Percentiles rank a stretch among this genome's conserved stretches.
Conservation (phyloP, 1,140 invertebrate species). For the Cherax destructor region DNA sequence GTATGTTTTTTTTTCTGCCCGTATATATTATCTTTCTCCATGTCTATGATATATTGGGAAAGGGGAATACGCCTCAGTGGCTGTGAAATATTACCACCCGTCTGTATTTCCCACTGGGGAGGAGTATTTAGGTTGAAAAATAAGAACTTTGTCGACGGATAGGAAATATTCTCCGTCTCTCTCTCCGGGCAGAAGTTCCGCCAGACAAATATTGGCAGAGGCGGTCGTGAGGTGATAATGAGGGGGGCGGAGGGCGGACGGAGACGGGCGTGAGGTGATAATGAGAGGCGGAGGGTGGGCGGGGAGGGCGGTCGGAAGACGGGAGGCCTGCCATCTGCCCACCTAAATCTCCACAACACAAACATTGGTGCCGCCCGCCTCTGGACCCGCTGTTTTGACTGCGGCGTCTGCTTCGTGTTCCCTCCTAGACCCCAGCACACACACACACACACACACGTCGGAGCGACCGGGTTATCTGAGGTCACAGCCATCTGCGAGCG, state of each 20-base stretch:
- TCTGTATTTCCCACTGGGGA: too few species aligned
- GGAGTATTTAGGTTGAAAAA: too few species aligned
- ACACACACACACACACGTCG: background rate
- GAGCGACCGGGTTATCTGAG: background rate
- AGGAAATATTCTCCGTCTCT: too few species aligned
- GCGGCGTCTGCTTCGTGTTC: constrained; percentile 52
- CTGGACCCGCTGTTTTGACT: constrained; percentile 25
- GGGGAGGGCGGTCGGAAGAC: background rate
- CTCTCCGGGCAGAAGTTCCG: background rate
- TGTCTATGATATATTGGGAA: too few species aligned
- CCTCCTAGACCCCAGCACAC: background rate
- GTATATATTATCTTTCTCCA: too few species aligned
- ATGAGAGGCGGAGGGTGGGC: background rate
- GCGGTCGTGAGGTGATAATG: background rate
- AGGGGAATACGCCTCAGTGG: too few species aligned
- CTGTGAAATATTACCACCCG: too few species aligned
- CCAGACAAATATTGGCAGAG: background rate
- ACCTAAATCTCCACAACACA: constrained; percentile 54
- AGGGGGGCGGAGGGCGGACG: background rate
- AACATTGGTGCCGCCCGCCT: constrained; percentile 38
- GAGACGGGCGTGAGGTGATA: background rate
- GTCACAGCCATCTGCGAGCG: background rate
- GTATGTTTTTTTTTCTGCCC: too few species aligned
- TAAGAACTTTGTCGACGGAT: too few species aligned
- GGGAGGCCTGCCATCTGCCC: constrained; percentile 45